phyloP scores from a whole-genome alignment of 2,888 invertebrate genomes.

The Melolontha melolontha region DNA sequence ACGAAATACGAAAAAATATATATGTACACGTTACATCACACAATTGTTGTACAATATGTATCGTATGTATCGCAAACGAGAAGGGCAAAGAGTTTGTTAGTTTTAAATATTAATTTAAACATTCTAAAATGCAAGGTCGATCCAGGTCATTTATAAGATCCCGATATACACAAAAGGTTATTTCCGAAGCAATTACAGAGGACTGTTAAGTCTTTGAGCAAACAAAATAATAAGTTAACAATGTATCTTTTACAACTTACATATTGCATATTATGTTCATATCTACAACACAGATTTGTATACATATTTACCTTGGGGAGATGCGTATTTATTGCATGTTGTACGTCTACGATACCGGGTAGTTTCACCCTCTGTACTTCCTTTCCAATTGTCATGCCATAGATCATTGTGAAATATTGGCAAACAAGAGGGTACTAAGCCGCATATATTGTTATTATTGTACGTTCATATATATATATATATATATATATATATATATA shows the following conservation, averaged over 20 bases:
- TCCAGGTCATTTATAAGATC: too few species aligned
- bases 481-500: neutral
- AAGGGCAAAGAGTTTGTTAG: constrained; percentile 17
- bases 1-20: neutral
- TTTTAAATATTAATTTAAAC: constrained; percentile 40
- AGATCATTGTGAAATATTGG: constrained; percentile 42
- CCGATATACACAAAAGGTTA: constrained; percentile 11
- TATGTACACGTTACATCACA: too few species aligned
- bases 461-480: neutral
- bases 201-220: constrained; percentile 38
- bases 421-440: constrained; percentile 40
- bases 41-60: too few species aligned
- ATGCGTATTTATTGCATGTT: constrained; percentile 7
- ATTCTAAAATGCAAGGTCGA: constrained; percentile 23
- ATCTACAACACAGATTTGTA: neutral
- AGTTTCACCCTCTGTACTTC: constrained; percentile 18
- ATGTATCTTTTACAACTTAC: constrained; percentile 18
- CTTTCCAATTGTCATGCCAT: constrained; percentile 31
- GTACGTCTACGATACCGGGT: neutral
- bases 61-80: too few species aligned
- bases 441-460: constrained; percentile 33
- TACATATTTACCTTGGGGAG: constrained; percentile 19
- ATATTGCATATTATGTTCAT: too few species aligned
- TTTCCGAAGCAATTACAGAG: constrained; percentile 30
- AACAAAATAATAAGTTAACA: constrained; percentile 44